Percentiles rank a stretch among this genome's conserved stretches.
phyloP scores from a whole-genome alignment of 2,113 vertebrate genomes.

The Mystacornis crossleyi region DNA sequence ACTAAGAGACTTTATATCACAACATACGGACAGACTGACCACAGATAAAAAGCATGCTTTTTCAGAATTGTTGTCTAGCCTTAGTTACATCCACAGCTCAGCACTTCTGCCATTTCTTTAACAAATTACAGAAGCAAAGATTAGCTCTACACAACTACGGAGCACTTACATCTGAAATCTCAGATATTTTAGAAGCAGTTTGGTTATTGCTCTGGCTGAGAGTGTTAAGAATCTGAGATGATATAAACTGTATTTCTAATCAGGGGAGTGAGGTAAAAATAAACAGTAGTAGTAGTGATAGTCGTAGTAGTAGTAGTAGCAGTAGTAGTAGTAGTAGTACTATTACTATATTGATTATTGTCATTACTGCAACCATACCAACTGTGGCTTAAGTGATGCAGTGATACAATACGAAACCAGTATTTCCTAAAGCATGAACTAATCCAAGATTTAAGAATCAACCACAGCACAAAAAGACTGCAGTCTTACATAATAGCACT shows the following conservation, averaged over 20 bases:
- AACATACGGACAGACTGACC: background rate
- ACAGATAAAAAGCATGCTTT: background rate
- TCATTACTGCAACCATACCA: background rate
- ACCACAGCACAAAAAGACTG: background rate
- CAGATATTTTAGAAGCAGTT: background rate
- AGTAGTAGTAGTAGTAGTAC: background rate
- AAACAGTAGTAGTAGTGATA: background rate
- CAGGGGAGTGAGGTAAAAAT: background rate
- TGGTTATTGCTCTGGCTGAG: background rate
- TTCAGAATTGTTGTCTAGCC: background rate
- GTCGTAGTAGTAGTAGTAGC: background rate
- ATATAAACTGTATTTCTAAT: background rate
- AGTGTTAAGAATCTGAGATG: background rate
- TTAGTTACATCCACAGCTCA: background rate
- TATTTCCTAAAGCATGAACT: background rate
- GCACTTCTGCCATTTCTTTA: background rate
- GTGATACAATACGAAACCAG: background rate
- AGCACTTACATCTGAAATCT: background rate
- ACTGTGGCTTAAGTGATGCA: background rate
- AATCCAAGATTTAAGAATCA: background rate
- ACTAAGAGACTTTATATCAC: background rate
- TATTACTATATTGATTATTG: background rate
- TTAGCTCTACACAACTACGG: background rate
- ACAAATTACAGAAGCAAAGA: background rate
- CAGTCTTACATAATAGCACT: background rate